These are phyloP conservation scores for Nysson spinosus DNA, from an alignment of 2,888 invertebrate species.

Conservation along the genomic window DNA sequence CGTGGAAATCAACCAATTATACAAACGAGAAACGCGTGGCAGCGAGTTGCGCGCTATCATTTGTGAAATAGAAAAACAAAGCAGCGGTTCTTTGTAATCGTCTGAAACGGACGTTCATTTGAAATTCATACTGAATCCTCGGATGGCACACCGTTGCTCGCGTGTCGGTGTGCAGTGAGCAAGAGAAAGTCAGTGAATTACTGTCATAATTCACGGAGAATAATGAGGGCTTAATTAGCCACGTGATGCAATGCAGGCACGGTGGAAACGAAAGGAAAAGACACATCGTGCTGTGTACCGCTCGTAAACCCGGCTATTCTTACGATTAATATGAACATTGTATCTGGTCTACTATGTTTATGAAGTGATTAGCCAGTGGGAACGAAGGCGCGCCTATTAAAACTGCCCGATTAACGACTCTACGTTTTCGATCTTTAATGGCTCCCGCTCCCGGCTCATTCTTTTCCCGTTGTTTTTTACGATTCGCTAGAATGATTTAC, in stretches of 20 bases:
- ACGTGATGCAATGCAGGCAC: constrained; percentile 60
- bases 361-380: constrained; percentile 55
- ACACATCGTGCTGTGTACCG: constrained; percentile 43
- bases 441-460: not conserved
- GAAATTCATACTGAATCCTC: constrained; percentile 57
- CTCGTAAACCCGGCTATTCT: constrained; percentile 56
- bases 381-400: constrained; percentile 41
- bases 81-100: constrained; percentile 47
- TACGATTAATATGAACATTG: constrained; percentile 58
- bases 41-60: constrained; percentile 38
- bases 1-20: constrained; percentile 3
- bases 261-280: constrained; percentile 48
- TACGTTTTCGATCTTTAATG: constrained; percentile 19
- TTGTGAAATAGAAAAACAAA: not conserved
- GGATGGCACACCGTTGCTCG: constrained; percentile 36
- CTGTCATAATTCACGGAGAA: constrained; percentile 62
- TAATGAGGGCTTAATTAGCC: constrained; percentile 66
- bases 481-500: constrained; percentile 10
- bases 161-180: constrained; percentile 50
- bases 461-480: constrained; percentile 10
- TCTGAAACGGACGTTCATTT: constrained; percentile 55
- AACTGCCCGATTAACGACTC: constrained; percentile 46
- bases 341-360: constrained; percentile 50
- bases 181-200: constrained; percentile 63
- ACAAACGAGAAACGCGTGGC: constrained; percentile 27